Evolutionary conservation across 2,113 vertebrate species (phyloP), one percentile per base, ranked within the genome.

Genomic region (Mohoua ochrocephala): DNA sequence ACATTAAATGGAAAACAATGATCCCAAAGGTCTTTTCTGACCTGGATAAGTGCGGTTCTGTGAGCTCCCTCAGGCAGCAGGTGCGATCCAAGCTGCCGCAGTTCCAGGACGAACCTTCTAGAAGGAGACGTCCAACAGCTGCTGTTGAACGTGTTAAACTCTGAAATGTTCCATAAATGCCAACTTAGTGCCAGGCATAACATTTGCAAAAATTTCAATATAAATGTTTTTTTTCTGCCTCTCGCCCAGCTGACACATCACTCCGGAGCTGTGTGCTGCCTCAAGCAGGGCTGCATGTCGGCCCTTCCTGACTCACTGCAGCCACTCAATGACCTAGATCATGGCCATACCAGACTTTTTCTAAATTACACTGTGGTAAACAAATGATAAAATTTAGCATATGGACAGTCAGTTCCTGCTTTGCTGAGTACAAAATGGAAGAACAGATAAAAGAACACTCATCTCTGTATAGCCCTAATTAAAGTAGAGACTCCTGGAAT

Each of bases 201-300:
- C 68, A 53, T 80, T 41, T 64, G 47, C 67, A 77, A 87, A 61
- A 77, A 65, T n/a, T 35, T 57, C 45, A 87, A n/a, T 59, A 39
- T 2, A 78, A 94, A 68, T 39, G 10, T 3, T 67, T 70, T 76
- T 35, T 75, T 63, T 1, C 30, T 45, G n/a, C 57, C 71, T 70
- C 57, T 67, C 3, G 0, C 15, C n/a, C 30, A 6, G 14, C 31
- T 78, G 11, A 4, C 33, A 23, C 21, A 3, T 10, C 4, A 0
- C 65, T 28, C 5, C 0, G 0, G 19, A 75, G 64, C 70, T 4
- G 4, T 5, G 26, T 1, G 11, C 18, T 42, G 14, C 33, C 14
- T 37, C 39, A 9, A 8, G 41, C 28, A 52, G 31, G 4, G 5
- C 44, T 21, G 45, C 1, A 0, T 3, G 37, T 1, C 0, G 17